These are phyloP conservation scores for Phlogophora meticulosa DNA, from an alignment of 2,888 invertebrate species.

Conservation along the genomic window DNA sequence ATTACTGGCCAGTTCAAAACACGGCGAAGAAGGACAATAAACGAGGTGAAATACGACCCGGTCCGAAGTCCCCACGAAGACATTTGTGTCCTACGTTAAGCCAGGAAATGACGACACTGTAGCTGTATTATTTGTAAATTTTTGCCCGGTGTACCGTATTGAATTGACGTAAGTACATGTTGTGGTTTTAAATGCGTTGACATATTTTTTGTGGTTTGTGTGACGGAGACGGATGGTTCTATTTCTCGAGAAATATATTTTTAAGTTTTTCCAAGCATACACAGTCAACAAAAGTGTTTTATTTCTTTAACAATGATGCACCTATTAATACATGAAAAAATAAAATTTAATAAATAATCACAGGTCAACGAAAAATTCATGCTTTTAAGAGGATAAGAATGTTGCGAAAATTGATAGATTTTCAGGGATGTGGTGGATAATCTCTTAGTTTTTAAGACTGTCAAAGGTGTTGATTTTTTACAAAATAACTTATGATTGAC, in stretches of 20 bases:
- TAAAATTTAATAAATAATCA: too few relatives aligned
- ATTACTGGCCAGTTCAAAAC: conserved; percentile 43
- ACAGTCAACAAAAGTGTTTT: too few relatives aligned
- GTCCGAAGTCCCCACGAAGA: conserved; percentile 19
- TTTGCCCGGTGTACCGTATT: conserved; percentile 38
- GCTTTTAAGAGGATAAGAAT: too few relatives aligned
- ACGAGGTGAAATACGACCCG: conserved; percentile 44
- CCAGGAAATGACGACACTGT: conserved; percentile 54
- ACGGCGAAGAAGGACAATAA: conserved; percentile 43
- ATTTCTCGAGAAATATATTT: background rate
- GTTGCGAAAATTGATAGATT: too few relatives aligned
- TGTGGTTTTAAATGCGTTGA: conserved; percentile 46
- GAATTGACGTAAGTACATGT: conserved; percentile 18
- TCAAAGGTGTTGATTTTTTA: too few relatives aligned
- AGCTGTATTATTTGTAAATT: conserved; percentile 55
- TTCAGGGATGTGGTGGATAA: too few relatives aligned
- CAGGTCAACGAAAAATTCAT: too few relatives aligned
- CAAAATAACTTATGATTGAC: too few relatives aligned
- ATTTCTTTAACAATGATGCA: too few relatives aligned
- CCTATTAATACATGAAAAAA: too few relatives aligned
- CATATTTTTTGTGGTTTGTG: conserved; percentile 24
- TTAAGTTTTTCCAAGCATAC: too few relatives aligned
- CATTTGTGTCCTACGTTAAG: conserved; percentile 49
- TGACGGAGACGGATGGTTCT: conserved; percentile 13
- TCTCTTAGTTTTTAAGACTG: too few relatives aligned